Evolutionary conservation across 2,888 invertebrate genomes (phyloP).

Genomic region (Thereva unica): DNA sequence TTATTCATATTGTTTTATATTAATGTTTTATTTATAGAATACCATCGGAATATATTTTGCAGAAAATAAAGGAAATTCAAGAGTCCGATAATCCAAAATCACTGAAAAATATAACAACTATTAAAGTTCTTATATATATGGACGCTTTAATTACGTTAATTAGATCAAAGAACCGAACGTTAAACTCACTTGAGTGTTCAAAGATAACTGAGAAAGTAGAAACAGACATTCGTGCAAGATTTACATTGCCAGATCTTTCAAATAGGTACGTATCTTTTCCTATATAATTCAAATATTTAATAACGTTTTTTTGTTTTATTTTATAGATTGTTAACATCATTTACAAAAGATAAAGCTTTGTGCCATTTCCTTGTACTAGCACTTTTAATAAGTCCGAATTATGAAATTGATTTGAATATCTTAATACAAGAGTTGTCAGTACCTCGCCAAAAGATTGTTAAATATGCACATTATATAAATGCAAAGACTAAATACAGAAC

Average conservation of each 20-base stretch:
- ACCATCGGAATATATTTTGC: slow-evolving; percentile 48
- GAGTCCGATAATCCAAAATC: slow-evolving; percentile 19
- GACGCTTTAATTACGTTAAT: slow-evolving; percentile 51
- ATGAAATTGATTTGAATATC: slow-evolving; percentile 48
- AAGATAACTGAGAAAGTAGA: slow-evolving; percentile 55
- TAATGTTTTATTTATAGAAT: slow-evolving; percentile 46
- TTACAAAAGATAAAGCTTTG: slow-evolving; percentile 52
- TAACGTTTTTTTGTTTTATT: slow-evolving; percentile 6
- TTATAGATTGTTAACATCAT: slow-evolving; percentile 48
- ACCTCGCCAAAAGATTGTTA: slow-evolving; percentile 48
- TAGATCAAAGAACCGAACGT: slow-evolving; percentile 45
- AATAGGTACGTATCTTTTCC: slow-evolving; percentile 18
- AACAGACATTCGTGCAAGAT: slow-evolving; percentile 52
- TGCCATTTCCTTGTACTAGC: slow-evolving; percentile 53
- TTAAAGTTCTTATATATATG: slow-evolving; percentile 55
- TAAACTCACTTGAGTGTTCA: slow-evolving; percentile 49
- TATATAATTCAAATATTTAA: neutral
- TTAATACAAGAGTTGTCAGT: slow-evolving; percentile 49
- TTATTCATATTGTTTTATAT: neutral
- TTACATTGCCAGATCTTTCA: slow-evolving; percentile 43
- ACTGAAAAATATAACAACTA: slow-evolving; percentile 44
- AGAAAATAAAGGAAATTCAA: slow-evolving; percentile 33
- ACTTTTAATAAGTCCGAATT: slow-evolving; percentile 49
- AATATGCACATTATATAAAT: slow-evolving; percentile 50
- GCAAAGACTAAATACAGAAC: slow-evolving; percentile 46